Conservation (phyloP, 2,888 invertebrate species). For the Phrixothrix hirtus region DNA sequence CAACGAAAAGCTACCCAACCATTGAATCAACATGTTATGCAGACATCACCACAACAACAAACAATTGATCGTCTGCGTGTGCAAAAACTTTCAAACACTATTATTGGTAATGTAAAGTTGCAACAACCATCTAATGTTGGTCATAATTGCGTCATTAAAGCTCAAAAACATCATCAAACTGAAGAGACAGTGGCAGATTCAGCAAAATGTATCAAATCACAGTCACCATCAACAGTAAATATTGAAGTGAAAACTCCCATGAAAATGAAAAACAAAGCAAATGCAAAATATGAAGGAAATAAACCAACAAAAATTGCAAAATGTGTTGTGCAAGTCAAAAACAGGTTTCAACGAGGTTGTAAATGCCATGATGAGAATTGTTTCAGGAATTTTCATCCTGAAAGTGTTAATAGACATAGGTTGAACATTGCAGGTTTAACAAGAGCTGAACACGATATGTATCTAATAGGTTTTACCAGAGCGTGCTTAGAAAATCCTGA, state of each 20-base stretch:
- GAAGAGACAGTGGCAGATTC: too few relatives aligned
- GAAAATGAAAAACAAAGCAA: slow-evolving; percentile 60
- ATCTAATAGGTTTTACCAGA: slow-evolving; percentile 83
- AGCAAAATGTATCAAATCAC: too few relatives aligned
- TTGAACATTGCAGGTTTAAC: slow-evolving; percentile 79
- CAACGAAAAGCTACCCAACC: slow-evolving; percentile 56
- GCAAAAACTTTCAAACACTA: slow-evolving; percentile 59
- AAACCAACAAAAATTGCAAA: slow-evolving; percentile 72
- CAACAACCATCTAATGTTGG: slow-evolving; percentile 68
- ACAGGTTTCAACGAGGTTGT: slow-evolving; percentile 71
- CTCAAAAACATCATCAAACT: slow-evolving; percentile 60
- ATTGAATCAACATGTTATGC: slow-evolving; percentile 45
- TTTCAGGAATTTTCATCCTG: slow-evolving; percentile 73
- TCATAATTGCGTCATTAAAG: slow-evolving; percentile 49
- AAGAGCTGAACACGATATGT: slow-evolving; percentile 83
- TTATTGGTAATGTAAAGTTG: slow-evolving; percentile 58
- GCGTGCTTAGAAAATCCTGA: slow-evolving; percentile 76
- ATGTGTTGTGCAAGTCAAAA: slow-evolving; percentile 69
- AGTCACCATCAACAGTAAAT: slow-evolving; percentile 58
- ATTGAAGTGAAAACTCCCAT: slow-evolving; percentile 51
- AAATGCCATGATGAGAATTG: slow-evolving; percentile 78
- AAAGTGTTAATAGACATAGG: slow-evolving; percentile 74
- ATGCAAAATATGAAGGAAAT: slow-evolving; percentile 53
- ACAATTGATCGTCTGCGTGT: slow-evolving; percentile 60
- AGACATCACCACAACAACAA: slow-evolving; percentile 46